These are phyloP conservation scores for Heliconius congener DNA, from an alignment of 1,140 invertebrate species.

Conservation along the genomic window DNA sequence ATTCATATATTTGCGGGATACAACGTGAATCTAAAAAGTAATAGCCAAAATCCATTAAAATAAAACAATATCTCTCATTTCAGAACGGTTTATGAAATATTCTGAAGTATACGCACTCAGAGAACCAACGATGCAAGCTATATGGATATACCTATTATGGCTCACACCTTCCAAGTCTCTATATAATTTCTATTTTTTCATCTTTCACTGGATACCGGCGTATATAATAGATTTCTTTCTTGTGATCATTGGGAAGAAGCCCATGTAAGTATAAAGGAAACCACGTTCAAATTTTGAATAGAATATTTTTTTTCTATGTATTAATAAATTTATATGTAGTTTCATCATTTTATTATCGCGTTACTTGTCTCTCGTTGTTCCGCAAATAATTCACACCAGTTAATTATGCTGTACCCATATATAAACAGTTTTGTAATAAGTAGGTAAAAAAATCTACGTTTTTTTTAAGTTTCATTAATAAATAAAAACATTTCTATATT, in stretches of 20 bases:
- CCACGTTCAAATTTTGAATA: background rate
- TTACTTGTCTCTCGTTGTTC: too few relatives aligned
- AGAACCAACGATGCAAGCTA: conserved; percentile 61
- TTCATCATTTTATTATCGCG: too few relatives aligned
- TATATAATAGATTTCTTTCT: conserved; percentile 82
- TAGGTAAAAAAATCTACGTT: too few relatives aligned
- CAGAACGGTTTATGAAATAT: conserved; percentile 72
- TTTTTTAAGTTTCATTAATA: too few relatives aligned
- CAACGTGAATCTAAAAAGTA: background rate
- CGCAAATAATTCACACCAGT: too few relatives aligned
- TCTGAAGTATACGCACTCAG: conserved; percentile 67
- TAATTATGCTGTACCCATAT: too few relatives aligned
- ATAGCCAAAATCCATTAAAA: background rate
- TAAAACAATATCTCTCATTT: background rate
- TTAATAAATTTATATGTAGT: too few relatives aligned
- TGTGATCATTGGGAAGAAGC: conserved; percentile 82
- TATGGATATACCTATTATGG: conserved; percentile 82
- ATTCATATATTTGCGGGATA: too few relatives aligned
- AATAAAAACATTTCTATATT: too few relatives aligned
- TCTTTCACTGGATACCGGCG: conserved; percentile 84
- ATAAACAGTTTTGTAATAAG: too few relatives aligned
- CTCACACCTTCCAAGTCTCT: conserved; percentile 74
- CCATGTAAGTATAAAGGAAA: conserved; percentile 79
- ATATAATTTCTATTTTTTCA: conserved; percentile 78
- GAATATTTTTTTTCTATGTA: background rate